A percentile compares a stretch with the other conserved stretches of the same genome.
phyloP scores from a whole-genome alignment of 2,113 vertebrate genomes.

The Oryzias curvinotus region DNA sequence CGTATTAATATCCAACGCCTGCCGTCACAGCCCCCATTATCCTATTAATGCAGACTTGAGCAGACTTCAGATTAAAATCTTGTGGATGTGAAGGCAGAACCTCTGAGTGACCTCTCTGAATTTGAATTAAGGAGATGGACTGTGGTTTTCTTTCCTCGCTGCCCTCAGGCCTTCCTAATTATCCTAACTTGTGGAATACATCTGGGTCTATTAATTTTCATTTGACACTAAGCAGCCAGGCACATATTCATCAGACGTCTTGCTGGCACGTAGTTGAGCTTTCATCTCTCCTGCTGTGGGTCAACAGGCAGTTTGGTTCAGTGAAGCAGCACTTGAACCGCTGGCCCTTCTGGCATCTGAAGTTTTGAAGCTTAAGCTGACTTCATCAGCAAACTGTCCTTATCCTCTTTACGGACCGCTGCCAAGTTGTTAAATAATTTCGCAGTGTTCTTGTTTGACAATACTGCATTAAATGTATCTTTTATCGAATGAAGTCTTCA shows the following conservation, averaged over 20 bases:
- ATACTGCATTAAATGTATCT: too few species aligned
- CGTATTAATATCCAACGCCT: slow-evolving; percentile 28
- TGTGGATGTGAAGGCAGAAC: slow-evolving; percentile 49
- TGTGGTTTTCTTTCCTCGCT: slow-evolving; percentile 42
- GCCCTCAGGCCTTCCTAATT: slow-evolving; percentile 55
- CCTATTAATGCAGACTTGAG: slow-evolving; percentile 53
- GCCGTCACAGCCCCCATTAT: slow-evolving; percentile 38
- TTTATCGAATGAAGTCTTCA: too few species aligned
- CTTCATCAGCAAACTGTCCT: slow-evolving; percentile 29
- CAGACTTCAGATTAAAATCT: slow-evolving; percentile 66
- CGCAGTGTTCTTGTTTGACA: background rate
- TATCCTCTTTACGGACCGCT: slow-evolving; percentile 7
- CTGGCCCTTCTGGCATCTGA: slow-evolving; percentile 9
- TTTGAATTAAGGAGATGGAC: slow-evolving; percentile 73
- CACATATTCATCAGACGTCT: slow-evolving; percentile 49
- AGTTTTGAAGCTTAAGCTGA: slow-evolving; percentile 10
- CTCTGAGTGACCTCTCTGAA: slow-evolving; percentile 57
- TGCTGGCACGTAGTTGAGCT: slow-evolving; percentile 33
- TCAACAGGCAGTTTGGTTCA: slow-evolving; percentile 37
- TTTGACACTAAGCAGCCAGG: slow-evolving; percentile 65
- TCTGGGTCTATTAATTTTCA: slow-evolving; percentile 70
- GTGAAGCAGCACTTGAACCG: slow-evolving; percentile 15
- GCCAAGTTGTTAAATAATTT: background rate
- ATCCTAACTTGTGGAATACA: slow-evolving; percentile 63
- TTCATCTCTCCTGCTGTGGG: slow-evolving; percentile 34